phyloP scores from a whole-genome alignment of 2,888 invertebrate genomes.

The Ichneumon xanthorius region DNA sequence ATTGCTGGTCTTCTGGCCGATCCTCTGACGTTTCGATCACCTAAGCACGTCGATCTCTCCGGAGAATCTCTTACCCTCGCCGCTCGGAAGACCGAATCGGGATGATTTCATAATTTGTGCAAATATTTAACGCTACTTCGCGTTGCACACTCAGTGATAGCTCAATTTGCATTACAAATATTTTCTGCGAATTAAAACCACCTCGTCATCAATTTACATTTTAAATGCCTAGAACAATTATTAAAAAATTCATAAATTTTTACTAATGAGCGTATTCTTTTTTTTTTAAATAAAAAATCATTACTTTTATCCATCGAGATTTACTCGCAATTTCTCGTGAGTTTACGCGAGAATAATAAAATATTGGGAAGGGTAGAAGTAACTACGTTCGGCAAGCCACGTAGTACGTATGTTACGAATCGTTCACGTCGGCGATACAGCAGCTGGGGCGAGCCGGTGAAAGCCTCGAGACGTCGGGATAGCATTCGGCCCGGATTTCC shows the following conservation, averaged over 20 bases:
- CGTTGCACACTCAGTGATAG: neutral
- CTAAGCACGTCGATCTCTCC: neutral
- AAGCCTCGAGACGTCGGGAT: conserved; percentile 19
- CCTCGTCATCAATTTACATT: no score
- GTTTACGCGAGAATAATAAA: neutral
- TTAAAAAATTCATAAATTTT: neutral
- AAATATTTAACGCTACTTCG: neutral
- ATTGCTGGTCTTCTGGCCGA: neutral
- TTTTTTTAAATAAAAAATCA: neutral
- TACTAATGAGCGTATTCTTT: neutral
- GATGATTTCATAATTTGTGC: neutral
- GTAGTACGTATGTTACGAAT: conserved; percentile 9
- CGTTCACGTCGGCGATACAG: neutral
- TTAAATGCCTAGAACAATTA: no score
- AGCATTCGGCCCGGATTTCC: conserved; percentile 73
- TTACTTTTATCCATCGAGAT: neutral
- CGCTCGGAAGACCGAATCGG: neutral
- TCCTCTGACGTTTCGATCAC: neutral
- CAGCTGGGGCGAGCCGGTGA: neutral
- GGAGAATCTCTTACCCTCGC: neutral
- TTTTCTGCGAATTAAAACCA: no score
- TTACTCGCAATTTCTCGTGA: neutral
- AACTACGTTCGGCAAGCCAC: neutral
- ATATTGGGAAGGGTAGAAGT: neutral
- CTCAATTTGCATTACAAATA: no score